Conservation (phyloP, 2,113 vertebrate genomes). For the Andinoacara biseriatus region DNA sequence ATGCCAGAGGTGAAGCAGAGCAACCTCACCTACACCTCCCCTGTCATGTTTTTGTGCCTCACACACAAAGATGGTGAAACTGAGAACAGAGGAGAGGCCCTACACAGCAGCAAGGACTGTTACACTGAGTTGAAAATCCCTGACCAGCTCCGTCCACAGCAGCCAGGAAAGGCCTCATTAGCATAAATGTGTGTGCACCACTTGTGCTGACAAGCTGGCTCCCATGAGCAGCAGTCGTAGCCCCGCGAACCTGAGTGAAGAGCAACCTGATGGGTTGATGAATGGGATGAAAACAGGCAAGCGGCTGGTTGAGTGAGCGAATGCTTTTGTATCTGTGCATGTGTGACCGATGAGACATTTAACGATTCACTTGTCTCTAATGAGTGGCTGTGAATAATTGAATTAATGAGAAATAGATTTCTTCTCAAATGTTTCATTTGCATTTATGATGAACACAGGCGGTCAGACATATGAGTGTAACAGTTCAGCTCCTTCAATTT, state of each 20-base stretch:
- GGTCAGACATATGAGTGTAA: neutral
- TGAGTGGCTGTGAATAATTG: neutral
- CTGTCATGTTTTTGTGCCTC: too few species aligned
- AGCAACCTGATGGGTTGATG: neutral
- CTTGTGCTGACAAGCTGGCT: neutral
- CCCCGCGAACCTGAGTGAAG: neutral
- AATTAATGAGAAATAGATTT: neutral
- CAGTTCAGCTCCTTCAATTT: neutral
- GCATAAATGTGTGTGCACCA: neutral
- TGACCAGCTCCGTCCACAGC: neutral
- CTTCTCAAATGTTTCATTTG: neutral
- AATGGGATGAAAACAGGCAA: neutral
- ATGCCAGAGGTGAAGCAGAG: neutral
- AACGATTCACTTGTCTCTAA: neutral
- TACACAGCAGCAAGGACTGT: neutral
- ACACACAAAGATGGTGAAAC: neutral
- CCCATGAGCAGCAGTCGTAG: neutral
- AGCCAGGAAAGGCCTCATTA: conserved; percentile 17
- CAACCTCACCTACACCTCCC: too few species aligned
- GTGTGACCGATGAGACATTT: conserved; percentile 11
- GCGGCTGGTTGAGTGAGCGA: neutral
- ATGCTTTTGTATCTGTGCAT: neutral
- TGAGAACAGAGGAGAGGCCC: neutral
- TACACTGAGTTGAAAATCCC: neutral
- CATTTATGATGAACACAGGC: neutral